Percentiles rank a stretch among this genome's conserved stretches.
Evolutionary conservation across 2,113 vertebrate species (phyloP).

Genomic region (Eretmodus cyanostictus): DNA sequence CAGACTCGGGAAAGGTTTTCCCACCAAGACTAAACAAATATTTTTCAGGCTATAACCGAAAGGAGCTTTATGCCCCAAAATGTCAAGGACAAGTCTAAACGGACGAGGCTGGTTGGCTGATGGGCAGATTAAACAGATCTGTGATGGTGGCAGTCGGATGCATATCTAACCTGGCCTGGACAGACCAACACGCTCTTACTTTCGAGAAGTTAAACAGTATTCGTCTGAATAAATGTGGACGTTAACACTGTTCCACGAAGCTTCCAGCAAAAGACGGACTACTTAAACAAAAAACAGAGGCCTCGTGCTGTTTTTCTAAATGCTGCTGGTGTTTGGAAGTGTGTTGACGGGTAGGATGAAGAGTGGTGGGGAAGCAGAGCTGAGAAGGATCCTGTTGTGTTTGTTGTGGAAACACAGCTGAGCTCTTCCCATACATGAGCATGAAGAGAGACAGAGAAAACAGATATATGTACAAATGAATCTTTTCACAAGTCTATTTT

Average conservation of each 20-base stretch:
- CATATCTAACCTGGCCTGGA: not conserved
- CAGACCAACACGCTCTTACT: not conserved
- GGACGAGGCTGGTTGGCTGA: not conserved
- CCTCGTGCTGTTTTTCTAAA: not conserved
- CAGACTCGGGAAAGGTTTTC: not conserved
- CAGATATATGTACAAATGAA: not conserved
- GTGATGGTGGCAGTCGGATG: not conserved
- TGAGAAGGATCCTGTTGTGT: slow-evolving; percentile 24
- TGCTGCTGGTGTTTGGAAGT: not conserved
- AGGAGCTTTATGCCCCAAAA: not conserved
- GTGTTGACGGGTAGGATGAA: not conserved
- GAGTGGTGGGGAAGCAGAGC: not conserved
- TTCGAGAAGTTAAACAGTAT: not conserved
- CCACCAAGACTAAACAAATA: not conserved
- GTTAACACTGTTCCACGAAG: not conserved
- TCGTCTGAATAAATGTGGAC: not conserved
- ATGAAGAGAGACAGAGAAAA: not conserved
- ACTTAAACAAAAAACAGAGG: not conserved
- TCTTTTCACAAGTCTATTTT: not conserved
- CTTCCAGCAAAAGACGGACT: not conserved
- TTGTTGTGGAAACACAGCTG: slow-evolving; percentile 61
- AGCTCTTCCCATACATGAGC: slow-evolving; percentile 29
- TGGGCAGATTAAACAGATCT: not conserved
- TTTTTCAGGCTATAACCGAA: not conserved
- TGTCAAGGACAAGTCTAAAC: not conserved